Percentiles rank a stretch among this genome's conserved stretches.
phyloP scores from a whole-genome alignment of 2,113 vertebrate species.

The Corynorhinus townsendii region DNA sequence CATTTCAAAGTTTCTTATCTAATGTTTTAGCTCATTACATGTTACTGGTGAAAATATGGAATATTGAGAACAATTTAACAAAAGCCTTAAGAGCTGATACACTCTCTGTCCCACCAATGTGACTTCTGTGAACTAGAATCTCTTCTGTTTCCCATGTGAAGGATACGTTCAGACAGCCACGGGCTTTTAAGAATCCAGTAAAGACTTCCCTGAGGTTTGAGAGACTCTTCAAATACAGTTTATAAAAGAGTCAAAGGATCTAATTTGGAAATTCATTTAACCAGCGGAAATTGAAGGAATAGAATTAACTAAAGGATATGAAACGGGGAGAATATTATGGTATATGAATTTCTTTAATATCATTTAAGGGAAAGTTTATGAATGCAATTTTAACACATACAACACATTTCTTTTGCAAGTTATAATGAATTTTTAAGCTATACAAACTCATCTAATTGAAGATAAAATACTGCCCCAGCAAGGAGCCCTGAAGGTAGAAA shows the following conservation, averaged over 20 bases:
- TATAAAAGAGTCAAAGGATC: background rate
- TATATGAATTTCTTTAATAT: conserved; percentile 15
- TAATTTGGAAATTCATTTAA: conserved; percentile 24
- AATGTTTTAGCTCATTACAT: background rate
- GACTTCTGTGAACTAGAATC: background rate
- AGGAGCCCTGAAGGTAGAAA: background rate
- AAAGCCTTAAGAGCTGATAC: background rate
- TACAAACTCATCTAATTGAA: background rate
- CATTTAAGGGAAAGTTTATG: conserved; percentile 11
- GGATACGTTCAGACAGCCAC: background rate
- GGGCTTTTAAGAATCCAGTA: background rate
- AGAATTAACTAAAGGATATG: background rate
- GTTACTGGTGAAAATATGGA: background rate
- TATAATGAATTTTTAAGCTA: background rate
- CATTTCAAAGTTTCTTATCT: background rate
- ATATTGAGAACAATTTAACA: background rate
- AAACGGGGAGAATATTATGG: background rate
- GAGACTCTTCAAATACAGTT: background rate
- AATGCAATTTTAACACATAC: background rate
- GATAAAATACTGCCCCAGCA: background rate
- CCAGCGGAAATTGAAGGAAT: conserved; percentile 29
- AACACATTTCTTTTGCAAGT: background rate
- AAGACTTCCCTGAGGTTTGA: background rate
- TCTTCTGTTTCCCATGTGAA: background rate
- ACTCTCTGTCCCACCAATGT: background rate